Evolutionary conservation across 1,140 invertebrate genomes (phyloP), one percentile per base, ranked within the genome.

Genomic region (Magallana ariakensis): DNA sequence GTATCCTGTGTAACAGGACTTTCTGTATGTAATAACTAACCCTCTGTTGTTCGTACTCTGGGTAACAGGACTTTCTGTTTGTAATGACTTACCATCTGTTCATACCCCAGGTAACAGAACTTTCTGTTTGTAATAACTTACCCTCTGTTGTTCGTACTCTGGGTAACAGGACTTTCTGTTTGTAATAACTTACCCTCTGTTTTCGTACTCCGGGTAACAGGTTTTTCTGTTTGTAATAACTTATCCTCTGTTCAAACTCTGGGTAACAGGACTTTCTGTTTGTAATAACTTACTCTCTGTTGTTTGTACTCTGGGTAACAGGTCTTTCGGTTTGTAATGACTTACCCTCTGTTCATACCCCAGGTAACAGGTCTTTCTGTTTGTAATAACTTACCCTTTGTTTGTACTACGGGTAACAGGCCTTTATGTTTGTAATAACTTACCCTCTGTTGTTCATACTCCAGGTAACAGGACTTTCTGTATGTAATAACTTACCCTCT

Each of bases 401-500:
- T 57, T 92, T 91, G 86, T 87, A 91, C 53, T 90, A 89, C 19
- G 91, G 90, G 19, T 89, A 75, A 90, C 94, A 95, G 13, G 93
- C 87, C 33, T 33, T 33, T 3, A 53, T 80, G 80, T 10, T 11
- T 15, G 33, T 85, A 33, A 53, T 54, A 66, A 90, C 84, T 62
- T 15, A 62, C 60, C 13, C 13, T 62, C 1, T 80, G 22, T 80
- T 15, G 13, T 15, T 19, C 19, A 15, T 16, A 15, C 19, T 62
- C 13, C 13, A 5, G 11, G 11, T 13, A n/a, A 15, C 10, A 22
- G 70, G 16, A 13, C 15, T 13, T 16, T 16, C 0, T 2, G 26
- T 16, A 1, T n/a, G 1, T 19, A 80, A 80, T 19, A 7, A 16
- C 16, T 19, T 16, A 80, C 26, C 70, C 70, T 26, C n/a, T 87